Conservation (phyloP, 1,140 invertebrate species). For the Lasioglossum albipes region DNA sequence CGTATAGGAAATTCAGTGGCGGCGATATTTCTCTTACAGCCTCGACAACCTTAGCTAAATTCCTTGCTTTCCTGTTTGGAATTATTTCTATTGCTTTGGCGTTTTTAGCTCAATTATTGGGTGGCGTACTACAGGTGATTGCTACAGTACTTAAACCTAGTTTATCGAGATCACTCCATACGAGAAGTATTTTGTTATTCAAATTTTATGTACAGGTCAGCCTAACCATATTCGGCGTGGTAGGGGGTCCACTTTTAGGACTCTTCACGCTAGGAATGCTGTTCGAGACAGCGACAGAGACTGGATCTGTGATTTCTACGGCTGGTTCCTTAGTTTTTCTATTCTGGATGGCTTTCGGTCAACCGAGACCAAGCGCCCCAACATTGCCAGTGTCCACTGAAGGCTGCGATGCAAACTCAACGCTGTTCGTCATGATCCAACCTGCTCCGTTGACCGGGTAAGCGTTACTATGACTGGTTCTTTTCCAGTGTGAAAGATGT, state of each 20-base stretch:
- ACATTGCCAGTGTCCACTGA: constrained; percentile 52
- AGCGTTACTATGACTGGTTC: background rate
- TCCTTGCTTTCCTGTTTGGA: constrained; percentile 86
- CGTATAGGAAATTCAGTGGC: constrained; percentile 52
- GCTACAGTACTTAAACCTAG: background rate
- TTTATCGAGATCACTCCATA: background rate
- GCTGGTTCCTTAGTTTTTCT: constrained; percentile 84
- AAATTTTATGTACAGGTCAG: constrained; percentile 81
- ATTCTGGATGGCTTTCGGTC: constrained; percentile 93
- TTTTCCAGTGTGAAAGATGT: too few relatives aligned
- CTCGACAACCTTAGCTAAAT: constrained; percentile 80
- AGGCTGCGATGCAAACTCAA: constrained; percentile 49
- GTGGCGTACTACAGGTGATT: constrained; percentile 82
- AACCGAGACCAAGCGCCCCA: constrained; percentile 83
- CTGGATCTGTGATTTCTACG: constrained; percentile 86
- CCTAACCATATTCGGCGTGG: constrained; percentile 89
- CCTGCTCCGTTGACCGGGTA: background rate
- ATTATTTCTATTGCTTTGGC: constrained; percentile 85
- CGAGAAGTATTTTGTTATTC: background rate
- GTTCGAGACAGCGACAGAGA: constrained; percentile 83
- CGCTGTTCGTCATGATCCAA: background rate
- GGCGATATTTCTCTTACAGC: constrained; percentile 64
- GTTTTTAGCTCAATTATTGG: constrained; percentile 87
- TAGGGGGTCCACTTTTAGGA: constrained; percentile 89
- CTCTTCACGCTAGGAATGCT: constrained; percentile 91